A percentile compares a stretch with the other conserved stretches of the same genome.
Conservation (phyloP, 2,113 vertebrate genomes). For the Oreochromis aureus region DNA sequence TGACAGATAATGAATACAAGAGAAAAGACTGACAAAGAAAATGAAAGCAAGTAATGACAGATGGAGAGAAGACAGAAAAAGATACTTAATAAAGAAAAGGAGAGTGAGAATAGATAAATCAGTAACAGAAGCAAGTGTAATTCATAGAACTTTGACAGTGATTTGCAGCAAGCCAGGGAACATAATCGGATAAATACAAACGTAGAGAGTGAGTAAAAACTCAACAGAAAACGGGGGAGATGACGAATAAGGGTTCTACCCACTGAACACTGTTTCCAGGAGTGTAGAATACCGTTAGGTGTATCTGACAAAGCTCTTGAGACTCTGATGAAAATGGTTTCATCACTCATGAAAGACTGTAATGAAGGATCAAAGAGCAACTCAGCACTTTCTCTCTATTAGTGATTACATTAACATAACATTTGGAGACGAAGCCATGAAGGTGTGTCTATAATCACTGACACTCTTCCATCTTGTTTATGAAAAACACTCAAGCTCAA, state of each 20-base stretch:
- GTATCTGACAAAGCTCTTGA: conserved; percentile 18
- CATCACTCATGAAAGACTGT: conserved; percentile 24
- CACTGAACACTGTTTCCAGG: neutral
- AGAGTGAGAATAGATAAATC: neutral
- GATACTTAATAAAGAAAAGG: neutral
- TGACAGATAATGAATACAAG: neutral
- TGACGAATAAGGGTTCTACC: neutral
- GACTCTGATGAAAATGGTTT: conserved; percentile 27
- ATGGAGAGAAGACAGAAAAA: neutral
- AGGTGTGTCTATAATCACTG: conserved; percentile 17
- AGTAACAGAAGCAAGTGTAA: neutral
- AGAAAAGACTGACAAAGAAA: neutral
- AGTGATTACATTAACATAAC: conserved; percentile 57
- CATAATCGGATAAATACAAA: neutral
- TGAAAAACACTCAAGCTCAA: conserved; percentile 12
- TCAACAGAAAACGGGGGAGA: neutral
- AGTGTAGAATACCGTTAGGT: conserved; percentile 23
- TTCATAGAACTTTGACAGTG: neutral
- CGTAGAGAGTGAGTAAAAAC: neutral
- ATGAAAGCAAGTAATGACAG: neutral
- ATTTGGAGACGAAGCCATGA: conserved; percentile 27
- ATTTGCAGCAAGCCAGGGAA: neutral
- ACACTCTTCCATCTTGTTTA: neutral
- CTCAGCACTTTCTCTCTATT: conserved; percentile 41
- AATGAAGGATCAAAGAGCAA: neutral